Evolutionary conservation across 2,888 invertebrate genomes (phyloP).

Genomic region (Ophion ellenae): DNA sequence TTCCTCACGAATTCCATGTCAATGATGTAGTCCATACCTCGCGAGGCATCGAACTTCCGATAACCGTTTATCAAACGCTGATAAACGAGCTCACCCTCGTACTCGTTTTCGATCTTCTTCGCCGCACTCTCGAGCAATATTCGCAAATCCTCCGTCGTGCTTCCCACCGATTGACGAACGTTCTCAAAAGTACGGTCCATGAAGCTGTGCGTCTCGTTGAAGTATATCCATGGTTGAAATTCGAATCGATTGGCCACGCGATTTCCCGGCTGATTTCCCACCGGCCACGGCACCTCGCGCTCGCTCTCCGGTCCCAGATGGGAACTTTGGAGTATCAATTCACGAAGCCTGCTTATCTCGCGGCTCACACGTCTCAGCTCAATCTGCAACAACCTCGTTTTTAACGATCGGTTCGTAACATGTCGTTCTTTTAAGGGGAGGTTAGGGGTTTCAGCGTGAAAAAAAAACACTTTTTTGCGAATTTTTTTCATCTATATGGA

Average conservation of each 20-base stretch:
- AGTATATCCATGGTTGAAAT: conserved; percentile 93
- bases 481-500: too few relatives aligned
- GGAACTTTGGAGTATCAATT: conserved; percentile 83
- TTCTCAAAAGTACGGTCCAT: conserved; percentile 92
- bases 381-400: conserved; percentile 73
- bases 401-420: background rate
- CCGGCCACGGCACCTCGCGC: conserved; percentile 87
- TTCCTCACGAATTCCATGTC: conserved; percentile 88
- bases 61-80: conserved; percentile 89
- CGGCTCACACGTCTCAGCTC: conserved; percentile 81
- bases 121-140: conserved; percentile 85
- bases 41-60: conserved; percentile 90
- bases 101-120: conserved; percentile 84
- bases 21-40: conserved; percentile 94
- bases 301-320: conserved; percentile 82
- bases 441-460: too few relatives aligned
- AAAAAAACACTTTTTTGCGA: too few relatives aligned
- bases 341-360: conserved; percentile 83
- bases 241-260: conserved; percentile 91
- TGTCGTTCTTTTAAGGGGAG: too few relatives aligned
- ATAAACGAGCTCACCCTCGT: conserved; percentile 85
- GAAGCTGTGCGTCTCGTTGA: conserved; percentile 93
- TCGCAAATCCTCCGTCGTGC: conserved; percentile 89
- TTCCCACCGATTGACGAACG: conserved; percentile 87
- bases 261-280: conserved; percentile 88